Evolutionary conservation across 2,888 invertebrate species (phyloP), one percentile per base, ranked within the genome.

Genomic region (Netelia fuscicornis): DNA sequence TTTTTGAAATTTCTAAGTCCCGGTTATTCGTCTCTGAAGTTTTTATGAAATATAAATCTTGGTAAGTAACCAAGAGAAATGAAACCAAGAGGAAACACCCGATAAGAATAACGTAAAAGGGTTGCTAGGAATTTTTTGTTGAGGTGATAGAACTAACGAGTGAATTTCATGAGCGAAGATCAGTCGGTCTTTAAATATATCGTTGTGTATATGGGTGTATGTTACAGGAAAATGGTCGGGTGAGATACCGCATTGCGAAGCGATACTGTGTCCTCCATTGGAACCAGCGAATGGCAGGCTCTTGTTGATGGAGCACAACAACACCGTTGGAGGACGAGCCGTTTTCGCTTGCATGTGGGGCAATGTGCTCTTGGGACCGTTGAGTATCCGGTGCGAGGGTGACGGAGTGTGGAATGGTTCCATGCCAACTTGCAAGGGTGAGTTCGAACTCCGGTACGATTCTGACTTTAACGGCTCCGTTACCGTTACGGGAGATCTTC

Each of bases 281-380:
- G 95, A 95, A 17, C 94, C 96, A 6, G 94, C 95, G 64, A 97
- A 97, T 89, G 95, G 97, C 0, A 97, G 97, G 92, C 94, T 98
- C 67, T 96, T 96, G 90, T 94, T 98, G 86, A 95, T 97, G 84
- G 97, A 97, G 91, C 96, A 97, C 93, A 97, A 98, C 94, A 96
- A 97, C 84, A 97, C 97, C 89, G 97, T 96, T 90, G 97, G 97
- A 75, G 97, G 97, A 8, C 95, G 96, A 74, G 97, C 97, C 13
- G 95, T 97, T 88, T 98, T 98, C 94, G 96, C 96, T 87, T 98
- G 98, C 92, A 96, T 97, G 86, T 97, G 97, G 96, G 98, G 98
- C 79, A 97, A 97, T 93, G 95, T 96, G 85, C 95, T 98, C 74
- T 95, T 95, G 74, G 98, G 98, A 11, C 95, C 96, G 65, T 97